Percentiles rank a stretch among this genome's conserved stretches.
Evolutionary conservation across 30 jellyfish, hydroid and myxozoan genomes (phyloP).

Genomic region (Phacellophora camtschatica): DNA sequence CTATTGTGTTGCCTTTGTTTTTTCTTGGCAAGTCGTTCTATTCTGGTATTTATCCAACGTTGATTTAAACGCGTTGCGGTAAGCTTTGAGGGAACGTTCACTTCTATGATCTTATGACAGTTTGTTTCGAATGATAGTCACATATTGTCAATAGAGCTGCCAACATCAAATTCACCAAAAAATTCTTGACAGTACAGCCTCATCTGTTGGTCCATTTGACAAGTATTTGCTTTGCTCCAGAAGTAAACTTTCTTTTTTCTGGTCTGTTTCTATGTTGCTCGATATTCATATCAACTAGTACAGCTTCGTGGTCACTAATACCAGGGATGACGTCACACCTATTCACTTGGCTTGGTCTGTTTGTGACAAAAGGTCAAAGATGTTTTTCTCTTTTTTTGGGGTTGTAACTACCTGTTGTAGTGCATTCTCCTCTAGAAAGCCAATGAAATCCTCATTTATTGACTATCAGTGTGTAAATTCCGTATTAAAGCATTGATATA

Average conservation of each 20-base stretch:
- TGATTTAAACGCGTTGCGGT: slow-evolving; percentile 10
- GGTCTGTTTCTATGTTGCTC: slow-evolving; percentile 3
- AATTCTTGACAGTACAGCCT: not conserved
- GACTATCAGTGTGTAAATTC: too few species aligned
- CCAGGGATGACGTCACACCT: slow-evolving; percentile 5
- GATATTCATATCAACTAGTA: not conserved
- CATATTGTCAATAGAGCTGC: not conserved
- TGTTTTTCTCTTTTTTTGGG: too few species aligned
- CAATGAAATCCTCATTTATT: too few species aligned
- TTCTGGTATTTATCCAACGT: slow-evolving; percentile 9
- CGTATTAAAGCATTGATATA: too few species aligned
- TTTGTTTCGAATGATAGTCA: not conserved
- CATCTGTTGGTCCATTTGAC: not conserved
- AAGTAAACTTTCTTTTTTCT: not conserved
- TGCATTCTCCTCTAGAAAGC: too few species aligned
- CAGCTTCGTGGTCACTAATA: not conserved
- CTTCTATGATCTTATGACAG: slow-evolving; percentile 8
- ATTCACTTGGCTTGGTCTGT: not conserved
- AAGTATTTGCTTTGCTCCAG: slow-evolving; percentile 5
- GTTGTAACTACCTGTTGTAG: too few species aligned
- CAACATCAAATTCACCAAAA: not conserved
- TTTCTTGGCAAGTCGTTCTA: not conserved
- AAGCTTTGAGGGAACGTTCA: slow-evolving; percentile 24
- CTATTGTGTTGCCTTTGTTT: slow-evolving; percentile 6
- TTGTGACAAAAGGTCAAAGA: too few species aligned